Evolutionary conservation across 2,888 invertebrate genomes (phyloP).

Genomic region (Rhaphigaster nebulosa): DNA sequence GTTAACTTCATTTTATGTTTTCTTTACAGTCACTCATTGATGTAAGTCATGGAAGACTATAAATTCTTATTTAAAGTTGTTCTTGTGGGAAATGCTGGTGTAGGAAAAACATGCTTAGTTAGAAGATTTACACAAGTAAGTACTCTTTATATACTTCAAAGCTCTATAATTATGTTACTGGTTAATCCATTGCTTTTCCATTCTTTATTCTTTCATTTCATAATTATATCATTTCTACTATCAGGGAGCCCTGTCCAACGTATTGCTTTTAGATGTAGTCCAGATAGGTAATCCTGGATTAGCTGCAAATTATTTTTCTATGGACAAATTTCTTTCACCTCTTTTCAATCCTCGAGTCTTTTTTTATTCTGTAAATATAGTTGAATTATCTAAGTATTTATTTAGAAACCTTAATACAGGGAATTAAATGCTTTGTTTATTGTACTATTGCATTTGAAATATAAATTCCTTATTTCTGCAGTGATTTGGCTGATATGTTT

Average conservation of each 20-base stretch:
- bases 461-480: too few relatives aligned
- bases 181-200: not conserved
- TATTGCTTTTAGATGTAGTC: not conserved
- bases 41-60: constrained; percentile 90
- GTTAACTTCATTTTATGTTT: not conserved
- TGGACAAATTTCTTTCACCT: not conserved
- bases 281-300: not conserved
- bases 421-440: too few relatives aligned
- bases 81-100: constrained; percentile 97
- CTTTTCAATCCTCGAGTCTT: not conserved
- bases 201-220: not conserved
- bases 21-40: constrained; percentile 10
- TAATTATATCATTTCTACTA: not conserved
- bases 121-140: constrained; percentile 92
- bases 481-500: too few relatives aligned
- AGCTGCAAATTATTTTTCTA: not conserved
- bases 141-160: not conserved
- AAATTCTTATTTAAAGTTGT: constrained; percentile 99
- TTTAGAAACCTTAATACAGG: too few relatives aligned
- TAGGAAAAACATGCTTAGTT: constrained; percentile 97
- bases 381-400: not conserved
- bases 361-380: not conserved
- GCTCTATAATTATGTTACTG: not conserved
- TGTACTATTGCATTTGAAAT: too few relatives aligned
- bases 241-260: not conserved